These are phyloP conservation scores for Penelope pileata DNA, from an alignment of 2,113 vertebrate genomes.

Conservation along the genomic window DNA sequence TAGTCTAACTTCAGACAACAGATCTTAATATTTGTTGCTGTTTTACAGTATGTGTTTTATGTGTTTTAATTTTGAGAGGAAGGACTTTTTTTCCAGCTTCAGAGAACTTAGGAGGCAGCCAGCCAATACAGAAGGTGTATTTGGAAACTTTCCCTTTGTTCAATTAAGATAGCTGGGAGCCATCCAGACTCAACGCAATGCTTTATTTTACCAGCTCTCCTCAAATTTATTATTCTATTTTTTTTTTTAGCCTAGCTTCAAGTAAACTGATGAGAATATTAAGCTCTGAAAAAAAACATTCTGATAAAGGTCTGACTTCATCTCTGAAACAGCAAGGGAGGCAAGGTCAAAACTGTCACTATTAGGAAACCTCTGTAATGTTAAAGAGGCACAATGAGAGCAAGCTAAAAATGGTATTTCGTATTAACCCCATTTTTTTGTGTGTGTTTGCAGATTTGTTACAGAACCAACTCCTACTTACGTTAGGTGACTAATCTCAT, in stretches of 20 bases:
- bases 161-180: conserved; percentile 52
- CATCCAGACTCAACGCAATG: conserved; percentile 19
- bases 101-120: conserved; percentile 18
- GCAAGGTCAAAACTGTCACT: conserved; percentile 45
- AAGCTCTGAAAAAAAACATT: conserved; percentile 5
- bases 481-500: conserved; percentile 53
- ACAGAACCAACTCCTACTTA: conserved; percentile 53
- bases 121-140: conserved; percentile 31
- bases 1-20: background rate
- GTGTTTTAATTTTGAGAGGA: background rate
- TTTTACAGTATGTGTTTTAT: background rate
- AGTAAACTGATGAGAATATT: conserved; percentile 24
- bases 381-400: conserved; percentile 54
- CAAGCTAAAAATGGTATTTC: conserved; percentile 52
- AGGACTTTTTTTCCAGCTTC: background rate
- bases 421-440: background rate
- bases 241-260: conserved; percentile 11
- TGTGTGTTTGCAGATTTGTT: conserved; percentile 41
- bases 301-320: conserved; percentile 4
- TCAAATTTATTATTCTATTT: conserved; percentile 29
- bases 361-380: conserved; percentile 10
- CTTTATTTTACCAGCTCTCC: conserved; percentile 43
- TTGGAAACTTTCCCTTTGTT: conserved; percentile 61
- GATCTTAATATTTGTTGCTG: background rate
- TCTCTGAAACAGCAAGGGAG: background rate